Conservation (phyloP, 1,140 invertebrate genomes). For the Drosophila saltans region DNA sequence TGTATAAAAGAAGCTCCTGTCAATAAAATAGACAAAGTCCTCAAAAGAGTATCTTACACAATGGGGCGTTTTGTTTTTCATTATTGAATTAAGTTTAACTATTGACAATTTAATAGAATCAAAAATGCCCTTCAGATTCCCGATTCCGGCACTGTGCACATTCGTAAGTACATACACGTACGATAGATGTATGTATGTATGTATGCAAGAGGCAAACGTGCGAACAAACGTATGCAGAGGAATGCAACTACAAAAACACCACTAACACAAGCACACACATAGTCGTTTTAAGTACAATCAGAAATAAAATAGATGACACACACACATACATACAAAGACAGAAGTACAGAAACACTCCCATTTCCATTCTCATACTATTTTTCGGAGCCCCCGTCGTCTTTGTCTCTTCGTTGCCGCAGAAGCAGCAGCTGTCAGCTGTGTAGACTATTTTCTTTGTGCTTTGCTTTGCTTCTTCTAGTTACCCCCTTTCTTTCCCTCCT, state of each 20-base stretch:
- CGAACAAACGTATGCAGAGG: constrained; percentile 61
- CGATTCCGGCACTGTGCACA: background rate
- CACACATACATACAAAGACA: constrained; percentile 8
- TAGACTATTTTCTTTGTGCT: constrained; percentile 69
- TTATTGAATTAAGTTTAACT: too few species aligned
- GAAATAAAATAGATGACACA: constrained; percentile 54
- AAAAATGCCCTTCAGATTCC: background rate
- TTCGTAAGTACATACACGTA: constrained; percentile 7
- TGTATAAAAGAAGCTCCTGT: background rate
- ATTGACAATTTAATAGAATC: too few species aligned
- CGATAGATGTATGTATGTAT: constrained; percentile 8
- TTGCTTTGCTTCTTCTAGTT: constrained; percentile 25
- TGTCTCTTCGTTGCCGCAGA: constrained; percentile 41
- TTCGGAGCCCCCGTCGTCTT: background rate
- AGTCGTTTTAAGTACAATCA: constrained; percentile 34
- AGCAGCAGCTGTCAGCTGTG: constrained; percentile 72
- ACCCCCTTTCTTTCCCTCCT: background rate
- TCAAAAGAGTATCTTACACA: too few species aligned
- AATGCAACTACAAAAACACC: constrained; percentile 62
- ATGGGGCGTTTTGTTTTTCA: too few species aligned
- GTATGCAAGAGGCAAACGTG: constrained; percentile 33
- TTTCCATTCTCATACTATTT: constrained; percentile 2
- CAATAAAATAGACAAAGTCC: too few species aligned
- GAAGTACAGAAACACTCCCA: background rate
- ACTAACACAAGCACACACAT: constrained; percentile 20